phyloP scores from a whole-genome alignment of 2,797 vertebrate genomes.

The Jordanella pulchra region DNA sequence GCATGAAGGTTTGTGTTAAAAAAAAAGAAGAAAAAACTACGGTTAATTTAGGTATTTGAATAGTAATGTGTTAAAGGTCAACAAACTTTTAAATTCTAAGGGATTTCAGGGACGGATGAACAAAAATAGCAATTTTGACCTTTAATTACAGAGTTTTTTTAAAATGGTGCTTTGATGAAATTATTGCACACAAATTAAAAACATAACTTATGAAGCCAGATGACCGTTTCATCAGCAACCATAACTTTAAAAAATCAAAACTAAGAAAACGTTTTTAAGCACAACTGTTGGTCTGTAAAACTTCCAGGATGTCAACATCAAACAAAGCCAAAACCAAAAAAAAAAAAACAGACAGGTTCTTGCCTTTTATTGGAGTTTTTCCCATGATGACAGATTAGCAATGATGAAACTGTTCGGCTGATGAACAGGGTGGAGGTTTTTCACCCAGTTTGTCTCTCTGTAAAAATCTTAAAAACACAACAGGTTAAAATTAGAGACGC shows the following conservation, averaged over 20 bases:
- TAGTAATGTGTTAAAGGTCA: too few species aligned
- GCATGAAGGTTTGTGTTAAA: not conserved
- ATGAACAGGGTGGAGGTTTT: conserved; percentile 60
- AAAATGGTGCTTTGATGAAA: not conserved
- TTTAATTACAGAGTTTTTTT: not conserved
- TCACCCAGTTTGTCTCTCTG: conserved; percentile 20
- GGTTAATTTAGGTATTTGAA: too few species aligned
- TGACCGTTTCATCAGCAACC: not conserved
- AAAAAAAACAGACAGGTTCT: conserved; percentile 13
- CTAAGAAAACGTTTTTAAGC: not conserved
- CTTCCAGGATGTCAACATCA: not conserved
- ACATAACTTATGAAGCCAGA: not conserved
- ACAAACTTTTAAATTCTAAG: too few species aligned
- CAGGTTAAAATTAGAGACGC: not conserved
- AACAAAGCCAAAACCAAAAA: too few species aligned
- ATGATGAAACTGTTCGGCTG: conserved; percentile 56
- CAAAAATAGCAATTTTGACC: not conserved
- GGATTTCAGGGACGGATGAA: too few species aligned
- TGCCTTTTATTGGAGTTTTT: conserved; percentile 86
- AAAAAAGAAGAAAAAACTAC: not conserved
- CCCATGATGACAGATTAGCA: conserved; percentile 82
- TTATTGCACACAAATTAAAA: not conserved
- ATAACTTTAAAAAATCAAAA: not conserved
- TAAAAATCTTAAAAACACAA: conserved; percentile 36
- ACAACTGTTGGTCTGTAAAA: not conserved